Evolutionary conservation across 2,113 vertebrate genomes (phyloP), one percentile per base, ranked within the genome.

Genomic region (Amphiprion percula): DNA sequence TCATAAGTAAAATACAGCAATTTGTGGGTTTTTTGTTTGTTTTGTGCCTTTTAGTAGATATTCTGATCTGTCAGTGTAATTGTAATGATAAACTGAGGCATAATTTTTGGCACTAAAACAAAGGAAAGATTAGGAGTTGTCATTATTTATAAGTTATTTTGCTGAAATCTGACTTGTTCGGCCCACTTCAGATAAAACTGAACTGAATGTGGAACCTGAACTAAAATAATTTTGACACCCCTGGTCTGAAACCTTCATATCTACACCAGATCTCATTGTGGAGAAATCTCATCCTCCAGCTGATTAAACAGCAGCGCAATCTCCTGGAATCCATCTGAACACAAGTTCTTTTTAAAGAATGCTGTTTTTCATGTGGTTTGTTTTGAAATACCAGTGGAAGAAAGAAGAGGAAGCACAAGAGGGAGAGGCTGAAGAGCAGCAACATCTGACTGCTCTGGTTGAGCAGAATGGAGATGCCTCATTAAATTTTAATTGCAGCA

Each of bases 401-500:
- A 26, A 71, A 63, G 11, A 37, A 66, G 47, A 75, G 46, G 62
- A 73, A 80, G 63, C 19, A 54, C 4, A 30, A 59, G 72, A 59
- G 56, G 68, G 55, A 67, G 74, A 81, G 61, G 74, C n/a, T 64
- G 80, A 81, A 81, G 79, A 70, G 61, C 61, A 37, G 82, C 70
- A 86, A 82, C 83, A 84, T 85, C 80, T 75, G 72, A 83, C 85
- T 80, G 85, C 60, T 85, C 62, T 46, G 17, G 70, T 63, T 77
- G 83, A 84, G 75, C 74, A 79, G 77, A 77, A 87, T 81, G 68
- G 77, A 90, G 69, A 82, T 73, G 76, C 60, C 80, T 93, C 88
- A 91, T 94, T 91, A 89, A 94, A 93, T 79, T 91, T 93, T 90
- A 90, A 93, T 91, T 85, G 90, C 66, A 1, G 86, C 83, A 74